Evolutionary conservation across 1,140 invertebrate genomes (phyloP), one percentile per base, ranked within the genome.

Genomic region (Streblospio benedicti): DNA sequence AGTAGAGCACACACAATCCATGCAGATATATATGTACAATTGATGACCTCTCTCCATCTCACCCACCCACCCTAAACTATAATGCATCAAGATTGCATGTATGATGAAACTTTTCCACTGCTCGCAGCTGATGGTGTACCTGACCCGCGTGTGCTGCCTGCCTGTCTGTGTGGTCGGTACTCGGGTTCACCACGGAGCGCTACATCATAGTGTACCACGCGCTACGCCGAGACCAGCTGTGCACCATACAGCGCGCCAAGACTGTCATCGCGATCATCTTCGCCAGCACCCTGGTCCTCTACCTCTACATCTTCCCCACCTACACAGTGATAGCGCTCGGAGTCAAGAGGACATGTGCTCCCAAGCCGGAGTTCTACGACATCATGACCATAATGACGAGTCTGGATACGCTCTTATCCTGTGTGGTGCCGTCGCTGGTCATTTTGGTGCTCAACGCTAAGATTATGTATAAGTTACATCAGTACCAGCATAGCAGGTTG

Each of bases 401-500:
- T 20, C 16, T 54, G n/a, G 58, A 60, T 18, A 60, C 58, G 14
- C 18, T 60, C 20, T n/a, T 60, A 14, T 20, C 49, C 27, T 56
- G 58, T 33, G n/a, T 43, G 33, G 47, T 51, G 0, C 58, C 58
- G 0, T 81, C 88, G 57, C 75, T 80, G 16, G 69, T 85, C 25
- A 89, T 90, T 47, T 80, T 86, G 0, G 70, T 85, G 0, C 76
- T 90, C 59, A 90, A 90, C 68, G 74, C 81, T 2, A 80, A 85
- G 67, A 90, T 89, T 51, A 82, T 82, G 18, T 50, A 50, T 30
- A 28, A 57, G 32, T 50, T 27, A 18, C 41, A 25, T 5, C 16
- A 57, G 41, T 57, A 18, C 33, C 32, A 56, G 16, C 20, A 43
- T 12, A 3, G 14, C n/a, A n/a, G n/a, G n/a, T n/a, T n/a, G n/a